Evolutionary conservation across 2,888 invertebrate species (phyloP), one percentile per base, ranked within the genome.

Genomic region (Atrina japonica): DNA sequence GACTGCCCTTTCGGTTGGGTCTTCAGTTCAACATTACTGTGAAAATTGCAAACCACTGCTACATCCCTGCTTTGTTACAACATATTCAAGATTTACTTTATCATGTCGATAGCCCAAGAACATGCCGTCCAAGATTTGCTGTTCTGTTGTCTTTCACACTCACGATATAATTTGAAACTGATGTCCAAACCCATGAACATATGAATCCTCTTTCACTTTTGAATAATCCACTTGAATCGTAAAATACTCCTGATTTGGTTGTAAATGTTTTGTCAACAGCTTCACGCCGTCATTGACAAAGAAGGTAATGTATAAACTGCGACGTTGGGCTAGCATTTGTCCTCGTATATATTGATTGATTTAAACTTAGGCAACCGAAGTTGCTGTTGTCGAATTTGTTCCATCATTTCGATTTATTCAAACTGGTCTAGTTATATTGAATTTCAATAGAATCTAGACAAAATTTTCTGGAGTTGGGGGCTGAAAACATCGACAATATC

Each of bases 101-200:
- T n/a, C n/a, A n/a, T 66, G 56, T 70, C 73, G 11, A 45, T 25
- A 2, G 66, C 73, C 75, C 75, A 77, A 45, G 75, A 71, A 2
- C 68, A 58, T 21, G 56, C 60, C 43, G 70, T 61, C 67, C 65
- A 76, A 21, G 16, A 18, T 43, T 67, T 66, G 6, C 61, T 68
- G 29, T 65, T 49, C n/a, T 45, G 40, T 43, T 67, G 59, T 40
- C 66, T 66, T 49, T 71, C 50, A 2, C 72, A n/a, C n/a, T n/a
- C n/a, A n/a, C n/a, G n/a, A n/a, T n/a, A n/a, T n/a, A n/a, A n/a
- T 68, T 1, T 68, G 43, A 23, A 76, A 40, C 35, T 65, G 67
- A n/a, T 74, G 35, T 0, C 72, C 73, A n/a, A 73, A 59, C 9
- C 71, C 70, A n/a, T n/a, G n/a, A 52, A 69, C 66, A 16, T 63